Percentiles rank a stretch among this genome's conserved stretches.
These are phyloP conservation scores for Lindbergichthys nudifrons DNA, from an alignment of 2,797 vertebrate species.

Conservation along the genomic window DNA sequence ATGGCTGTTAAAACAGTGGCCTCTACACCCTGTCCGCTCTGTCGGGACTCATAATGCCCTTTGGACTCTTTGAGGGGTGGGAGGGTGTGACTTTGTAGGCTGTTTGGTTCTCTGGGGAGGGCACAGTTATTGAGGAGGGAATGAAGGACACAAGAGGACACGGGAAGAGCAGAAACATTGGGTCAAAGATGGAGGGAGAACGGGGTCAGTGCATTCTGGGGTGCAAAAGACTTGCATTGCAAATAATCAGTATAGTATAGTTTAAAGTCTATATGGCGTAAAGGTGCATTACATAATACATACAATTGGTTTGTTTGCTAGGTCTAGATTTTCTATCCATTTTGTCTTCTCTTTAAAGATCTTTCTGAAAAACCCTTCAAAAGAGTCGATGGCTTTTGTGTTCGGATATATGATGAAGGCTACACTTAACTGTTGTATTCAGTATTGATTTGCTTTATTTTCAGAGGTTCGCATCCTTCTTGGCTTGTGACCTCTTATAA, in stretches of 20 bases:
- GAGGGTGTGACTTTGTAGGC: slow-evolving; percentile 38
- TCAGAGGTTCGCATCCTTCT: not conserved
- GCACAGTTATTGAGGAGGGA: slow-evolving; percentile 44
- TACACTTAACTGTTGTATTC: not conserved
- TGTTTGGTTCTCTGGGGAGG: slow-evolving; percentile 33
- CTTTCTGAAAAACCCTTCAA: too few relatives aligned
- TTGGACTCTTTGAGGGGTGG: slow-evolving; percentile 51
- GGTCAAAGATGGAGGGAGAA: not conserved
- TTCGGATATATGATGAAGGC: too few relatives aligned
- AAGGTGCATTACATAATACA: too few relatives aligned
- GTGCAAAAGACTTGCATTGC: not conserved
- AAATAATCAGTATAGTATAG: not conserved
- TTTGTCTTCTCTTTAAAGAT: too few relatives aligned
- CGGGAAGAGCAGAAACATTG: not conserved
- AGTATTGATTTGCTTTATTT: not conserved
- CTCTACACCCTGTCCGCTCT: slow-evolving; percentile 72
- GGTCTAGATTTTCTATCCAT: too few relatives aligned
- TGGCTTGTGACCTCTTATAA: not conserved
- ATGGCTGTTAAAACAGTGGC: slow-evolving; percentile 79
- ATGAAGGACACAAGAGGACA: slow-evolving; percentile 13
- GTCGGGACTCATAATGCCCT: slow-evolving; percentile 66
- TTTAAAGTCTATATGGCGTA: too few relatives aligned
- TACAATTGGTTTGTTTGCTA: too few relatives aligned
- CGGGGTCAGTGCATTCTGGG: not conserved
- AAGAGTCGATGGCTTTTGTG: too few relatives aligned